Evolutionary conservation across 2,888 invertebrate species (phyloP).

Genomic region (Amiota minor): DNA sequence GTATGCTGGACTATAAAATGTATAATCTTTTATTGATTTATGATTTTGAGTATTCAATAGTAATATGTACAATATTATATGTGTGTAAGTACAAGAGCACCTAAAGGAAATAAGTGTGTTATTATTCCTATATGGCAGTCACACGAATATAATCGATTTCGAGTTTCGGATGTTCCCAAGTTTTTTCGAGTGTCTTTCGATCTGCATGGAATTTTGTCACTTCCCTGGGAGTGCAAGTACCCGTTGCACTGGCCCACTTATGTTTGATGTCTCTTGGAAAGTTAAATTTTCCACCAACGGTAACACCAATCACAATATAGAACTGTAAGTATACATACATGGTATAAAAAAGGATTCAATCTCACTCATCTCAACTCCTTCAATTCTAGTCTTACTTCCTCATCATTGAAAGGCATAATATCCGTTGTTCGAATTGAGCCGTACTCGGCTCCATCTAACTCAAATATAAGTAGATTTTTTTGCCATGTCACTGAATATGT

Average conservation of each 20-base stretch:
- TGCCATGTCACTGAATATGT: conserved; percentile 28
- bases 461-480: not conserved
- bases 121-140: conserved; percentile 30
- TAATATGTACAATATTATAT: too few species aligned
- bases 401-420: conserved; percentile 15
- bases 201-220: not conserved
- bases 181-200: not conserved
- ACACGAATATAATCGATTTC: conserved; percentile 40
- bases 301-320: conserved; percentile 39
- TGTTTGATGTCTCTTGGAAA: conserved; percentile 32
- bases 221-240: too few species aligned
- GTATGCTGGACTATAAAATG: too few species aligned
- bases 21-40: too few species aligned
- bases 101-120: not conserved
- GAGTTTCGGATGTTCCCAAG: conserved; percentile 39
- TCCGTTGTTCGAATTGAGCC: not conserved
- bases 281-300: conserved; percentile 38
- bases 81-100: not conserved
- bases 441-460: not conserved
- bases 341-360: not conserved
- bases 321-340: conserved; percentile 10
- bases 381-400: not conserved
- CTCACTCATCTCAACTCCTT: too few species aligned
- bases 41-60: too few species aligned
- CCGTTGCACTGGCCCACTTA: not conserved